Evolutionary conservation across 2,797 vertebrate species (phyloP).

Genomic region (Melanotaenia pygmaea): DNA sequence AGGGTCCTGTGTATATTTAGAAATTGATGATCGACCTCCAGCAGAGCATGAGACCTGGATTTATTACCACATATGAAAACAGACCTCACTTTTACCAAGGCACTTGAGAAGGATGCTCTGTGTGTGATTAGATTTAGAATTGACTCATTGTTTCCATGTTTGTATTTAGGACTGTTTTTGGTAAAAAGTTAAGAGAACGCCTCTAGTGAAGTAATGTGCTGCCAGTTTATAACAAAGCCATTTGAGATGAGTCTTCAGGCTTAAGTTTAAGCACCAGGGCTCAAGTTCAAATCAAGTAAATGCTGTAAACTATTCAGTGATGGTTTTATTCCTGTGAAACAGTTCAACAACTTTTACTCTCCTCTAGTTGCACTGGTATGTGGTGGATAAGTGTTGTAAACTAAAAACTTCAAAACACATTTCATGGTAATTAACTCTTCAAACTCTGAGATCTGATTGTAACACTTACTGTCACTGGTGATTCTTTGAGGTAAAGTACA

Average conservation of each 20-base stretch:
- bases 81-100: background rate
- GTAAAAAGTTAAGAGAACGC: background rate
- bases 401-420: background rate
- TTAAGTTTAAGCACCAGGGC: background rate
- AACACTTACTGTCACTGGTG: background rate
- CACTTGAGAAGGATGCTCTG: background rate
- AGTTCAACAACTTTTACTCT: background rate
- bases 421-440: background rate
- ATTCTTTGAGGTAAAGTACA: background rate
- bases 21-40: background rate
- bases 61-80: background rate
- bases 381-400: background rate
- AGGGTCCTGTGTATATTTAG: conserved; percentile 1
- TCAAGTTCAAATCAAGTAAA: background rate
- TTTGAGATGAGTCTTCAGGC: background rate
- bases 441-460: background rate
- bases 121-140: background rate
- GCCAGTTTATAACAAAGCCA: background rate
- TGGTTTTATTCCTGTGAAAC: background rate
- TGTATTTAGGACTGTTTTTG: background rate
- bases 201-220: background rate
- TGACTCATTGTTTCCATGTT: background rate
- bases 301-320: background rate
- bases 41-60: conserved; percentile 1
- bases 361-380: background rate